Percentiles rank a stretch among this genome's conserved stretches.
These are phyloP conservation scores for Cheirogaleus major DNA, from an alignment of 2,797 vertebrate genomes.

Conservation along the genomic window DNA sequence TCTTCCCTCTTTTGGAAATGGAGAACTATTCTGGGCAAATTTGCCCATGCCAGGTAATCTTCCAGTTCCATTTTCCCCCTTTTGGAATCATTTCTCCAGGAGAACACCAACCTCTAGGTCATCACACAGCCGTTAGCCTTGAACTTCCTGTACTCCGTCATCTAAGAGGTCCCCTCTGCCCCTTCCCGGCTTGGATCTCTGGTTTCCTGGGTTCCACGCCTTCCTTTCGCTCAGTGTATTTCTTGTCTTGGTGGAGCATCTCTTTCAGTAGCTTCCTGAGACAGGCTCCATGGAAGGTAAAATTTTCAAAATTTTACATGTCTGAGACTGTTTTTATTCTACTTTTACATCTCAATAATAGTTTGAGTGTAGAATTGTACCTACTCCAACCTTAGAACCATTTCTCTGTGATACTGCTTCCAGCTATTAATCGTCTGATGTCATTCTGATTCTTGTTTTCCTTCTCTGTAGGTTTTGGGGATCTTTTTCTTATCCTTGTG, in stretches of 20 bases:
- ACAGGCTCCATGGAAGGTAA: not conserved
- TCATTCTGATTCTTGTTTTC: not conserved
- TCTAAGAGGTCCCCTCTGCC: too few relatives aligned
- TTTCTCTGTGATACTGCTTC: not conserved
- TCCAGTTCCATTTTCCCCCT: too few relatives aligned
- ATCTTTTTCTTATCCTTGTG: not conserved
- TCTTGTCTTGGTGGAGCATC: not conserved
- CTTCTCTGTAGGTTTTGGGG: not conserved
- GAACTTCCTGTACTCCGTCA: not conserved
- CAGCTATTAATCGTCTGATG: not conserved
- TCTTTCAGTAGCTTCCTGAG: not conserved
- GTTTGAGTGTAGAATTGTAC: not conserved
- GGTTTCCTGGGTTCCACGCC: not conserved
- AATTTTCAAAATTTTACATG: rapidly evolving
- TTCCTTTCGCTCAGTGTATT: not conserved
- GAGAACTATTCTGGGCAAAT: not conserved
- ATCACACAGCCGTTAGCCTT: not conserved
- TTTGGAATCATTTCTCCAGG: not conserved
- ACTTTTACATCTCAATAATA: rapidly evolving
- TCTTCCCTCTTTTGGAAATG: not conserved
- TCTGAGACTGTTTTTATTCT: not conserved
- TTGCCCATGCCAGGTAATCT: not conserved
- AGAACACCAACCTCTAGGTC: not conserved
- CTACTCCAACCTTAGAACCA: not conserved
- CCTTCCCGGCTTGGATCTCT: not conserved